Conservation (phyloP, 2,113 vertebrate species). For the Suncus etruscus region DNA sequence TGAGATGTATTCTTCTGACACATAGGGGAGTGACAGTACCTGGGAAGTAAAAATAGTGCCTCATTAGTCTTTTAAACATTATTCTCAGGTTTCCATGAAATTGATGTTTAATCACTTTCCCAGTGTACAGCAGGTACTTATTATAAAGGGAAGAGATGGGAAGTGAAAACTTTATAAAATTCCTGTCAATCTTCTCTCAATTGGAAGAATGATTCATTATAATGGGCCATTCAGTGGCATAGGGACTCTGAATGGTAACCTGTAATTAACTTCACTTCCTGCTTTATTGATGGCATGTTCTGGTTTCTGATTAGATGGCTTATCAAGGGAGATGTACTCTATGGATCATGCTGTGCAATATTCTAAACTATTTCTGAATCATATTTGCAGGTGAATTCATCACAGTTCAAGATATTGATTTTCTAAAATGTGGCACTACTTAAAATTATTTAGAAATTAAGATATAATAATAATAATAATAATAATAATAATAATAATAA, state of each 20-base stretch:
- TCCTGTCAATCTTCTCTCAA: constrained; percentile 86
- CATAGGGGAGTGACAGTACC: constrained; percentile 83
- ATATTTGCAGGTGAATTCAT: not conserved
- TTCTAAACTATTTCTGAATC: constrained; percentile 57
- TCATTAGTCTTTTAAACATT: constrained; percentile 88
- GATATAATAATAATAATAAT: not conserved
- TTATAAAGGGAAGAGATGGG: constrained; percentile 82
- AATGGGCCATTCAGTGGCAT: constrained; percentile 81
- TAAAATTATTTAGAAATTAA: constrained; percentile 7
- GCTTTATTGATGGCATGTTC: constrained; percentile 87
- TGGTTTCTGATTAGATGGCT: constrained; percentile 77
- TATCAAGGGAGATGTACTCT: constrained; percentile 71
- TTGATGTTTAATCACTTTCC: constrained; percentile 88
- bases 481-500: not conserved
- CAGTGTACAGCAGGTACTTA: constrained; percentile 83
- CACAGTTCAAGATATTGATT: not conserved
- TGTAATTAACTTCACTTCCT: constrained; percentile 88
- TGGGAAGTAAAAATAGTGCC: constrained; percentile 86
- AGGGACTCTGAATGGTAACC: constrained; percentile 81
- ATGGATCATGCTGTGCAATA: constrained; percentile 67
- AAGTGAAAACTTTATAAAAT: constrained; percentile 88
- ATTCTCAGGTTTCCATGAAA: constrained; percentile 86
- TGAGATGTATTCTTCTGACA: constrained; percentile 84
- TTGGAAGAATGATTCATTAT: constrained; percentile 87
- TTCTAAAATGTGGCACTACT: constrained; percentile 2